Base-by-base conservation (phyloP, 2,888 invertebrate species). In the Galerucella pusilla region DNA sequence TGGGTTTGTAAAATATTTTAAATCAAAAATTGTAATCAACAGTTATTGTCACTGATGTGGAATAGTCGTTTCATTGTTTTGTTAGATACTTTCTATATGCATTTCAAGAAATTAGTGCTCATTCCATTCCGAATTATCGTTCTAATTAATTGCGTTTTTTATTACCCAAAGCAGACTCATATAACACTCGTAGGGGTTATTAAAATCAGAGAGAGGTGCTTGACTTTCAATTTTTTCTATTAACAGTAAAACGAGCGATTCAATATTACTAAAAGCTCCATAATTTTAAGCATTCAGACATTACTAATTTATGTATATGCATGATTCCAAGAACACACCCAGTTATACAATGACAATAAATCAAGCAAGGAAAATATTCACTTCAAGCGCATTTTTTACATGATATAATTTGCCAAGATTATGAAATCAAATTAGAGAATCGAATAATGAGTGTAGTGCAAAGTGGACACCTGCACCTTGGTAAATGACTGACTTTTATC, bases 391-490 rank as follows among this genome's bases (percentile, higher is more conserved):
- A 69, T 63, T 72, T 76, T 73, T 77, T 61, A 69, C 71, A 69
- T 74, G 65, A 68, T 69, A 69, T 63, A 75, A 74, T 77, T 77
- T 69, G 71, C 73, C 52, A 66, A 61, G 74, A 67, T 74, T 74
- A 69, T 69, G 73, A 74, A 74, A 74, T 69, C 68, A 69, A 76
- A 76, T 77, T 72, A 77, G 73, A 67, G 67, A 74, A 77, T 75
- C 72, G 75, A 72, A 74, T 71, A 71, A 66, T 60, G 66, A 72
- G 42, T 61, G 61, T 61, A 76, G 74, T 63, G 67, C 49, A 72
- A 72, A 75, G 74, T 71, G 74, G 77, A 74, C 74, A 77, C 77
- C 77, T 77, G 77, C 74, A 77, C 69, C 61, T 70, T 71, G 60
- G 74, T 66, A 72, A 74, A 75, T 77, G 74, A 74, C 73, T 68